phyloP scores from a whole-genome alignment of 2,888 invertebrate species.

The Himalopsyche japonica region DNA sequence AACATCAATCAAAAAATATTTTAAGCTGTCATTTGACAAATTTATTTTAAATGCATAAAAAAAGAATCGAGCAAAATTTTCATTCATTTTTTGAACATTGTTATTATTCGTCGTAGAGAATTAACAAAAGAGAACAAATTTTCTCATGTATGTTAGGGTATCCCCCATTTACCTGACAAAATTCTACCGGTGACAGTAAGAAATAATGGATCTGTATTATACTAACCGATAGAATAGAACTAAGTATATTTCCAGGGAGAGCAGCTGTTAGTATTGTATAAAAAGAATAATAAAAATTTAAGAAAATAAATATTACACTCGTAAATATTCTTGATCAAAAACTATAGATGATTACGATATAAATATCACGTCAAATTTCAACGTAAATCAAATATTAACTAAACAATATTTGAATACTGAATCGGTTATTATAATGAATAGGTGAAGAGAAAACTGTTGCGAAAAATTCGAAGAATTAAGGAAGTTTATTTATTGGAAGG shows the following conservation, averaged over 20 bases:
- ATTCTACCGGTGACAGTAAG: background rate
- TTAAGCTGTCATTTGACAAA: no score
- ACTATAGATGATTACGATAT: no score
- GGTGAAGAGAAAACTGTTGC: no score
- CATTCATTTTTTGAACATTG: background rate
- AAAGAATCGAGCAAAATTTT: background rate
- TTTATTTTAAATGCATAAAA: background rate
- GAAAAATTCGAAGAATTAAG: no score
- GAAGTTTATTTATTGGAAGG: no score
- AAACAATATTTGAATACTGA: no score
- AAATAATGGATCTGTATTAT: background rate
- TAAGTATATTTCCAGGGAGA: background rate
- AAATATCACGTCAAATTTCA: no score
- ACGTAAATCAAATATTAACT: no score
- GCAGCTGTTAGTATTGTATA: background rate
- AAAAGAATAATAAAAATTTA: background rate
- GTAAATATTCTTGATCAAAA: no score
- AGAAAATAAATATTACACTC: no score
- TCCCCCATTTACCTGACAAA: background rate
- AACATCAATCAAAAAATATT: no score
- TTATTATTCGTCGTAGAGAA: background rate
- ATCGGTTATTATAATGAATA: no score
- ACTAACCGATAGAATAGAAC: background rate
- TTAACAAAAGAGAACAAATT: background rate
- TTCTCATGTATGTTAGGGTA: background rate